Evolutionary conservation across 1,140 invertebrate species (phyloP).

Genomic region (Chelonus insularis): DNA sequence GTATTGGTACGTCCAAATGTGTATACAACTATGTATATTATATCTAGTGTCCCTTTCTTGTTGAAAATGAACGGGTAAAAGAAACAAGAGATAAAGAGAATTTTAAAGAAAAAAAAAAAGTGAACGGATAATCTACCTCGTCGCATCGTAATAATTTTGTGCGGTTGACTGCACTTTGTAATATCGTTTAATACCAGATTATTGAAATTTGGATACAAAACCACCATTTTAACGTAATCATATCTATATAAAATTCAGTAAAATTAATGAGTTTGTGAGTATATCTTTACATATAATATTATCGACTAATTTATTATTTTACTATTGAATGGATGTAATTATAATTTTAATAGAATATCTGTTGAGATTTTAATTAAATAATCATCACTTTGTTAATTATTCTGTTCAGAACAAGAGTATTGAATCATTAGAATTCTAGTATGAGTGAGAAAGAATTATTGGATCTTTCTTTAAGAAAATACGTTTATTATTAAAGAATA

Average conservation of each 20-base stretch:
- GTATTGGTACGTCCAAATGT: no score
- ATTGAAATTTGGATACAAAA: slow-evolving; percentile 24
- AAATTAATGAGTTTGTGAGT: slow-evolving; percentile 14
- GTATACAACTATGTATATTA: background rate
- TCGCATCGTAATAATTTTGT: slow-evolving; percentile 20
- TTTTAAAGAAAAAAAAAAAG: background rate
- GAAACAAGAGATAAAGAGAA: background rate
- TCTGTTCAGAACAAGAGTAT: no score
- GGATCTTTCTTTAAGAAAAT: no score
- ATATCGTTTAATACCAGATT: slow-evolving; percentile 27
- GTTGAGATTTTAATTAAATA: no score
- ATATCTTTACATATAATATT: background rate
- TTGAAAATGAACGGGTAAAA: background rate
- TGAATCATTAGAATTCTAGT: no score
- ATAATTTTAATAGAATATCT: no score
- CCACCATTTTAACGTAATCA: slow-evolving; percentile 4
- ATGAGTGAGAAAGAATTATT: no score
- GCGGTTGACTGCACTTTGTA: slow-evolving; percentile 22
- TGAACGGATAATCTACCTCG: slow-evolving; percentile 6
- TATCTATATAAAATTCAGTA: slow-evolving; percentile 5
- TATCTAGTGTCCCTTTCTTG: background rate
- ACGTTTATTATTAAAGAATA: no score
- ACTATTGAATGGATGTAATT: no score
- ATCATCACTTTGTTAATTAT: no score
- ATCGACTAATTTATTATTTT: no score